These are phyloP conservation scores for Capromys pilorides DNA, from an alignment of 2,797 vertebrate species.

Conservation along the genomic window DNA sequence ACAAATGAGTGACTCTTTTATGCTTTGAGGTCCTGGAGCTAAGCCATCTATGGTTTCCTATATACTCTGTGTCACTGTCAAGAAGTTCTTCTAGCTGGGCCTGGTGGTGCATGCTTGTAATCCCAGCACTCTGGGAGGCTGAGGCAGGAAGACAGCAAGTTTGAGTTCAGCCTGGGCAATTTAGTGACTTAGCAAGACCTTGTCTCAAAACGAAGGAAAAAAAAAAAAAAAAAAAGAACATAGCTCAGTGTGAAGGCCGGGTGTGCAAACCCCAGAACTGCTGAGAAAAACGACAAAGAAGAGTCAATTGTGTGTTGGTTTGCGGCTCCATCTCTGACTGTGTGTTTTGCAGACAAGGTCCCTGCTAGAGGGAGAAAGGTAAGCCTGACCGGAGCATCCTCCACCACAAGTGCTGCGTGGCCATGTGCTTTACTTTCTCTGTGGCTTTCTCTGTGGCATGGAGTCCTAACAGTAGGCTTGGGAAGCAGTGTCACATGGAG, in stretches of 20 bases:
- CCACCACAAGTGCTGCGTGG: fast-evolving
- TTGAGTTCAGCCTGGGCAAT: not conserved
- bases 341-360: not conserved
- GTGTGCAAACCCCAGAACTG: not conserved
- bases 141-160: not conserved
- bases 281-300: not conserved
- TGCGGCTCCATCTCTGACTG: not conserved
- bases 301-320: no score
- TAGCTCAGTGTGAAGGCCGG: not conserved
- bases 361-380: not conserved
- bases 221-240: not conserved
- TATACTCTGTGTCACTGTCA: not conserved
- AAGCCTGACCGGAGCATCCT: not conserved
- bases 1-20: not conserved
- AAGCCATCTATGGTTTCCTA: not conserved
- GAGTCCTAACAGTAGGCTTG: not conserved
- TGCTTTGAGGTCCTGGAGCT: not conserved
- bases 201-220: not conserved
- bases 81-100: not conserved
- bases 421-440: not conserved
- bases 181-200: not conserved
- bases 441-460: not conserved
- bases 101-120: not conserved
- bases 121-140: not conserved
- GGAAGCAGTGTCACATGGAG: fast-evolving